Evolutionary conservation across 2,888 invertebrate genomes (phyloP).

Genomic region (Crocallis elinguaria): DNA sequence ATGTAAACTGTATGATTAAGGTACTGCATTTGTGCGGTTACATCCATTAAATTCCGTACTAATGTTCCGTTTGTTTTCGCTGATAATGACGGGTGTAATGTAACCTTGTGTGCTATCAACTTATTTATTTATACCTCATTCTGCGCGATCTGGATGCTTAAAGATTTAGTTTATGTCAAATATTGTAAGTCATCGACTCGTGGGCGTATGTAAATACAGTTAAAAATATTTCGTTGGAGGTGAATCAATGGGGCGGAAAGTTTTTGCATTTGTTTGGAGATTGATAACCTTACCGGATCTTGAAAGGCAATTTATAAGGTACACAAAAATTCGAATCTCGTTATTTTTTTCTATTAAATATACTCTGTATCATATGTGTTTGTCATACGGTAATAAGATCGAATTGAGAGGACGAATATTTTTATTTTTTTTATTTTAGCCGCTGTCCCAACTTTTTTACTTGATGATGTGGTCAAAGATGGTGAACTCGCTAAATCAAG

Average conservation of each 20-base stretch:
- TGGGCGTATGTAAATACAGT: background rate
- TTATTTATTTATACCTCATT: constrained; percentile 8
- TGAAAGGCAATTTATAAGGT: background rate
- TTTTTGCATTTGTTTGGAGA: constrained; percentile 6
- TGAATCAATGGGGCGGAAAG: constrained; percentile 12
- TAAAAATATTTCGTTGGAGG: constrained; percentile 11
- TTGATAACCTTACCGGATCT: constrained; percentile 11
- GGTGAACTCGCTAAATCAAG: no score
- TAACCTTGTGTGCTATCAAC: constrained; percentile 19
- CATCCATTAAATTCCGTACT: constrained; percentile 9
- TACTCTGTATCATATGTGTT: no score
- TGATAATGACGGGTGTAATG: constrained; percentile 9
- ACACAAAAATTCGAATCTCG: no score
- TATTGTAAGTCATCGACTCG: constrained; percentile 13
- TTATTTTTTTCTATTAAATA: no score
- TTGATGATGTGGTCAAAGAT: no score
- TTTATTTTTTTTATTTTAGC: no score
- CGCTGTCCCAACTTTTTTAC: no score
- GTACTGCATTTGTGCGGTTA: constrained; percentile 2
- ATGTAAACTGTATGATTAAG: constrained; percentile 42
- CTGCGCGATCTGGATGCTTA: background rate
- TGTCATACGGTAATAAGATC: no score
- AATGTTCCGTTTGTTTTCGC: constrained; percentile 12
- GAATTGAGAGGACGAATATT: no score
- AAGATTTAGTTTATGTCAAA: constrained; percentile 1